Conservation (phyloP, 2,888 invertebrate species). For the Cenopis cana region DNA sequence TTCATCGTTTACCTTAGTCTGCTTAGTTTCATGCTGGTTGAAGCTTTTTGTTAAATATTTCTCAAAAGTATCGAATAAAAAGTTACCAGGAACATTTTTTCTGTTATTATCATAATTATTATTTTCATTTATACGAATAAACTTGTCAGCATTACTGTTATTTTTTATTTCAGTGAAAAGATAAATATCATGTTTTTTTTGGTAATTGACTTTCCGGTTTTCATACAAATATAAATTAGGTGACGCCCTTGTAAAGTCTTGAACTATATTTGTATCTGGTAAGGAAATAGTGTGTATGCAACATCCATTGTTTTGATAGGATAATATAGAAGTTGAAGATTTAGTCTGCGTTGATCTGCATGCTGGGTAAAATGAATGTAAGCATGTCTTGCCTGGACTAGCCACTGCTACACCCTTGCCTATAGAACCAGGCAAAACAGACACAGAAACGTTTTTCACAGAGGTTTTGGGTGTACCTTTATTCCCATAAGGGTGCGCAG, state of each 20-base stretch:
- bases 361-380: neutral
- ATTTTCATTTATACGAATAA: neutral
- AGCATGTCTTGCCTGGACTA: neutral
- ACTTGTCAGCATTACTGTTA: neutral
- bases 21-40: neutral
- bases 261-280: constrained; percentile 11
- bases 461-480: neutral
- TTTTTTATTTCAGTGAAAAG: neutral
- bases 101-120: neutral
- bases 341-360: constrained; percentile 1
- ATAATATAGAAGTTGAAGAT: neutral
- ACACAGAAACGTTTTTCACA: neutral
- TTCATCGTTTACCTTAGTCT: neutral
- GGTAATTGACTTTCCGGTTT: neutral
- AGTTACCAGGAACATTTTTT: neutral
- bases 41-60: constrained; percentile 1
- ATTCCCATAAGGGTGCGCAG: too few species aligned
- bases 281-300: neutral
- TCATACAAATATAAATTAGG: neutral
- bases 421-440: neutral
- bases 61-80: constrained; percentile 3
- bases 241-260: neutral
- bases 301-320: constrained; percentile 7
- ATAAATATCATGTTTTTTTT: neutral
- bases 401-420: neutral